These are phyloP conservation scores for Chloroceryle inda DNA, from an alignment of 2,797 vertebrate genomes.

Conservation along the genomic window DNA sequence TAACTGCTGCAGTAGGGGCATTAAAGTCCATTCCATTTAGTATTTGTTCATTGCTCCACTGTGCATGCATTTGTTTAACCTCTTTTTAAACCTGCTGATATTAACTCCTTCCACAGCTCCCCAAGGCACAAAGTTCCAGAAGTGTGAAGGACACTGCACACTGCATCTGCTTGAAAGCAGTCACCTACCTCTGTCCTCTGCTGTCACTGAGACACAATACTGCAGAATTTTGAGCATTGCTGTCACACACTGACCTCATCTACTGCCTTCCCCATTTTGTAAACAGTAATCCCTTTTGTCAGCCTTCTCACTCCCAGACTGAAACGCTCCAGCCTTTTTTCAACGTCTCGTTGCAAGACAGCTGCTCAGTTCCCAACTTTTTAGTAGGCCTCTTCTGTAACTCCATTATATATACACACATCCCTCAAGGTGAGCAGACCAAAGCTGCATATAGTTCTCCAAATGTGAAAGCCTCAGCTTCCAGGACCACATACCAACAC, in stretches of 20 bases:
- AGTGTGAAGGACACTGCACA: neutral
- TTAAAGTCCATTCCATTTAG: neutral
- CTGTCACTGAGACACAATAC: neutral
- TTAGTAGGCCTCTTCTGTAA: neutral
- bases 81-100: neutral
- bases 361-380: neutral
- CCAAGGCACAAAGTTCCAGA: neutral
- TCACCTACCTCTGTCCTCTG: neutral
- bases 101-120: neutral
- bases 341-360: neutral
- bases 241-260: neutral
- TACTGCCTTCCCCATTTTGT: neutral
- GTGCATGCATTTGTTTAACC: neutral
- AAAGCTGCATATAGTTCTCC: neutral
- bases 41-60: neutral
- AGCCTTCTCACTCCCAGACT: neutral
- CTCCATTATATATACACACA: neutral
- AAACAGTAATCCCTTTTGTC: neutral
- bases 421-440: neutral
- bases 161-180: neutral
- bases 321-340: neutral
- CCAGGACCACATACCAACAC: neutral
- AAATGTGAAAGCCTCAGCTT: neutral
- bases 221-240: neutral
- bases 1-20: neutral